Conservation (phyloP, 2,113 vertebrate species). For the Urocolius indicus region DNA sequence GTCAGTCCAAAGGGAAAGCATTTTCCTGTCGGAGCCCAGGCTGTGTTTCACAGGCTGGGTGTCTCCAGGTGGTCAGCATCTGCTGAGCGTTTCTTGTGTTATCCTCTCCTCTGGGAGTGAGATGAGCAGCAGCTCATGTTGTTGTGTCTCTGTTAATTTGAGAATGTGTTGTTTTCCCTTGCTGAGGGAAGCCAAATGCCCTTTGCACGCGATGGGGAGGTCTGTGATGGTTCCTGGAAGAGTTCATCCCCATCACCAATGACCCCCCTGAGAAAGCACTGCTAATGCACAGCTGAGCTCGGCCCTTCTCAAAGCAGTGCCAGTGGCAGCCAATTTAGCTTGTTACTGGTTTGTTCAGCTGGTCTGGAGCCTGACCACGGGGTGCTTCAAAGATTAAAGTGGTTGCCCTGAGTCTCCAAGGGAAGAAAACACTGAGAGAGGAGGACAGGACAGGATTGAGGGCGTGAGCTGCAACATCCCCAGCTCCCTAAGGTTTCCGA, state of each 20-base stretch:
- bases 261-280: accelerated
- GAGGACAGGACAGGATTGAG: background rate
- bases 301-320: background rate
- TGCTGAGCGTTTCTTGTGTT: background rate
- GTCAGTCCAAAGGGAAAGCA: accelerated
- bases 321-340: background rate
- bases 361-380: background rate
- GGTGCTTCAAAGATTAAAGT: background rate
- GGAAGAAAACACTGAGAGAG: background rate
- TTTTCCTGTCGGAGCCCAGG: background rate
- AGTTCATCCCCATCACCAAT: accelerated
- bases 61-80: background rate
- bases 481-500: background rate
- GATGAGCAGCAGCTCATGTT: background rate
- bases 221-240: background rate
- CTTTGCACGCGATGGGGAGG: background rate
- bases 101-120: background rate
- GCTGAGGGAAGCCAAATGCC: background rate
- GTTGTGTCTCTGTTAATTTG: background rate
- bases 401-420: background rate
- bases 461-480: background rate
- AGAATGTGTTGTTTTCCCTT: background rate
- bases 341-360: background rate
- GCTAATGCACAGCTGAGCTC: background rate
- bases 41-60: background rate